Evolutionary conservation across 2,797 vertebrate species (phyloP), one percentile per base, ranked within the genome.

Genomic region (Potorous gilbertii): DNA sequence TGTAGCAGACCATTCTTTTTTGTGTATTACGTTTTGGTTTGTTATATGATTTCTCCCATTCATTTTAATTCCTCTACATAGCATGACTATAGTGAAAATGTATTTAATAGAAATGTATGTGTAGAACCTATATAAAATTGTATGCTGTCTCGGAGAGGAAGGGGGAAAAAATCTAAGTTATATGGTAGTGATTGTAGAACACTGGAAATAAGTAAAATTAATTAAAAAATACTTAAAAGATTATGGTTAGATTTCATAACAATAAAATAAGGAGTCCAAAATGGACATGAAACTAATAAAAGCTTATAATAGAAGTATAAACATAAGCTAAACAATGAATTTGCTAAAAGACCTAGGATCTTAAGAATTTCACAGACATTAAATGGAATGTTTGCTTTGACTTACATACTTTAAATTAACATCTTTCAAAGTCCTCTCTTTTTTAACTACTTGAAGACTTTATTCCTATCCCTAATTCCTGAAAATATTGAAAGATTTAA

Each of bases 271-370:
- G 52, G 18, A 93, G 94, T 50, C 92, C 24, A 94, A 59, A 89
- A 34, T 95, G 91, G 57, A 96, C 93, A 96, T 54, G 91, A 94
- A 95, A 95, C n/a, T 91, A 34, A 95, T 31, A 81, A n/a, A 5
- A 89, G 18, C 52, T 34, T 54, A 59, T 54, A 94, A 95, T 93
- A 93, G 40, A 54, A 95, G 56, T 66, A 0, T 62, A 93, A 93
- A 10, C 56, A 59, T 13, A 59, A 93, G 92, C 62, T 12, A 94
- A 91, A 50, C 91, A 92, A 31, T n/a, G 4, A 92, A 94, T 59
- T 90, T 92, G 5, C 57, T 90, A 92, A 40, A 62, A 62, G 34
- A 59, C 29, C 16, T 40, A 74, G 34, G 34, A 74, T 74, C 34
- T 40, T 74, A 40, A 31, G 56, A 31, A 14, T 66, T 29, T 4